Evolutionary conservation across 2,888 invertebrate genomes (phyloP), one percentile per base, ranked within the genome.

Genomic region (Ptychoptera contaminata): DNA sequence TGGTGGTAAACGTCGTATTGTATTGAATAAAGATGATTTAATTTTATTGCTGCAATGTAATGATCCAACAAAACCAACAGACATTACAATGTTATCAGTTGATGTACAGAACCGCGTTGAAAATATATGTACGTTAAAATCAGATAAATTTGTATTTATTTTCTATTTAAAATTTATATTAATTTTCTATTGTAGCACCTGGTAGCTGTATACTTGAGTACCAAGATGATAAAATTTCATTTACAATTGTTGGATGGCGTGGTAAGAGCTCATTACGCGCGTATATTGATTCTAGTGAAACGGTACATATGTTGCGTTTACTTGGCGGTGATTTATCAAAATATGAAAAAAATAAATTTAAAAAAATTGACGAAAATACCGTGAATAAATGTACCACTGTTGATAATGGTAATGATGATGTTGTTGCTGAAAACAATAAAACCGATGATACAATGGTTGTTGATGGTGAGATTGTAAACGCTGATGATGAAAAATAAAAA

Each of bases 221-320:
- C 55, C 59, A 60, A 7, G 72, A 72, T 43, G 55, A 59, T 8
- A 63, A 62, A 49, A 68, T 78, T 41, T 65, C 72, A 5, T 67
- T 91, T 41, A 73, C 76, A 34, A 67, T 90, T 47, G 88, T 87
- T 40, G 94, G 93, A 0, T 96, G 96, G 94, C 77, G 87, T 49
- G 94, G 94, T 5, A 83, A 80, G 10, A 77, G 78, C 48, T 87
- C 91, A 0, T 68, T 93, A 15, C 72, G 92, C 12, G 90, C 90
- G 0, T 96, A 94, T 67, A 84, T 93, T 31, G 79, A 88, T 16
- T 73, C 78, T 29, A 76, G 81, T 46, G 91, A 90, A 59, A 79
- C 90, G 1, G 74, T 90, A 15, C 96, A 96, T 64, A 85, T 85
- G 55, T 66, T 96, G 40, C 66, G 93, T 9, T 68, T 96, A 37